Conservation (phyloP, 2,797 vertebrate genomes). For the Pangasius macronema region DNA sequence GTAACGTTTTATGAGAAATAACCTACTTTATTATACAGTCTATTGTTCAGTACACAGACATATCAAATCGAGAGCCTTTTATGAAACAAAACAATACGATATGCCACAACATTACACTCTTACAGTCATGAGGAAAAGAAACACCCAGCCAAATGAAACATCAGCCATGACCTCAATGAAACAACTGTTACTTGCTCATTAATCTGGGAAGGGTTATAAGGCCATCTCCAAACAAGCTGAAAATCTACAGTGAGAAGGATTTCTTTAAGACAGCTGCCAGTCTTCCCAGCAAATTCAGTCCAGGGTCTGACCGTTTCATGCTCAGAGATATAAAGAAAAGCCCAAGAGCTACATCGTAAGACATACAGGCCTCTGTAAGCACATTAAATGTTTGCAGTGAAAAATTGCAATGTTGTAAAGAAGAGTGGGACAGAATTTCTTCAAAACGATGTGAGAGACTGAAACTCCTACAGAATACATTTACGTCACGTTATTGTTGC, state of each 20-base stretch:
- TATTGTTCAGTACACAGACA: background rate
- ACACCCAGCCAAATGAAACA: too few species aligned
- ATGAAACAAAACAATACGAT: background rate
- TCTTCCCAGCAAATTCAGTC: background rate
- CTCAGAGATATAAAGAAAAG: background rate
- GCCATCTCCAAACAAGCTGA: background rate
- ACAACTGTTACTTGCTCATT: background rate
- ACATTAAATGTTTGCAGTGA: background rate
- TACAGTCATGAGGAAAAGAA: background rate
- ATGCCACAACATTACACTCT: background rate
- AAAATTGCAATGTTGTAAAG: too few species aligned
- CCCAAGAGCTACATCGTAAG: too few species aligned
- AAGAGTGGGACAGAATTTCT: too few species aligned
- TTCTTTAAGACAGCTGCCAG: background rate
- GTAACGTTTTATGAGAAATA: background rate
- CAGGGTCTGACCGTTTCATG: background rate
- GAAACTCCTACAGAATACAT: background rate
- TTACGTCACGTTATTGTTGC: too few species aligned
- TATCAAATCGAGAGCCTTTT: background rate
- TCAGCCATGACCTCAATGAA: background rate
- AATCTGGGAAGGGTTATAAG: background rate
- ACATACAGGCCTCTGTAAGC: background rate
- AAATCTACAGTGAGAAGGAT: background rate
- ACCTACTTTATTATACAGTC: background rate
- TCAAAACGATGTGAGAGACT: background rate